Percentiles rank a stretch among this genome's conserved stretches.
Evolutionary conservation across 2,888 invertebrate species (phyloP).

Genomic region (Nowickia ferox): DNA sequence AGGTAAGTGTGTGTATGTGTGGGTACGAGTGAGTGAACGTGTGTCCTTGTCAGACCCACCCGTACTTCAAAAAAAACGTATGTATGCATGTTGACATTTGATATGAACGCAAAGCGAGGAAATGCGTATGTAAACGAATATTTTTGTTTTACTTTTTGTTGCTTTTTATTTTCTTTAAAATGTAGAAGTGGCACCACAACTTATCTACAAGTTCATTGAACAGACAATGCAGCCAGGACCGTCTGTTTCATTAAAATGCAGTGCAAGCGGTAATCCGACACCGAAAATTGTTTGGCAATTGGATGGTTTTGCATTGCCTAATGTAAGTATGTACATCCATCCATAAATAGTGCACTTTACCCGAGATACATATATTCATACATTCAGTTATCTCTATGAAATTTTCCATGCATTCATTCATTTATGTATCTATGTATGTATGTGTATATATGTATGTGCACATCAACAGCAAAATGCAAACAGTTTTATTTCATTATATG

Average conservation of each 20-base stretch:
- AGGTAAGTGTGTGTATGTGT: slow-evolving; percentile 84
- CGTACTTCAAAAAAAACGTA: too few species aligned
- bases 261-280: slow-evolving; percentile 90
- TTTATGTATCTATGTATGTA: not conserved
- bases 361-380: slow-evolving; percentile 11
- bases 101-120: not conserved
- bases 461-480: not conserved
- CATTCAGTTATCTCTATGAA: not conserved
- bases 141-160: slow-evolving; percentile 27
- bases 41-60: not conserved
- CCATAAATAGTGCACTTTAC: not conserved
- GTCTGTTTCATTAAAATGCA: slow-evolving; percentile 90
- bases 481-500: not conserved
- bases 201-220: slow-evolving; percentile 90
- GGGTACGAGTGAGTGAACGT: not conserved
- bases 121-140: not conserved
- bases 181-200: slow-evolving; percentile 89
- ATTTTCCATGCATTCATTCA: not conserved
- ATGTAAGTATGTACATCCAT: slow-evolving; percentile 79
- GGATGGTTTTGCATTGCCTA: slow-evolving; percentile 89
- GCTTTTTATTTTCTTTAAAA: slow-evolving; percentile 74
- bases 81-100: slow-evolving; percentile 9
- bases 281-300: slow-evolving; percentile 90
- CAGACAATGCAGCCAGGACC: slow-evolving; percentile 91
- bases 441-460: not conserved